A percentile compares a stretch with the other conserved stretches of the same genome.
Conservation (phyloP, 92 coral and sea anemone species). For the Pocillopora grandis region DNA sequence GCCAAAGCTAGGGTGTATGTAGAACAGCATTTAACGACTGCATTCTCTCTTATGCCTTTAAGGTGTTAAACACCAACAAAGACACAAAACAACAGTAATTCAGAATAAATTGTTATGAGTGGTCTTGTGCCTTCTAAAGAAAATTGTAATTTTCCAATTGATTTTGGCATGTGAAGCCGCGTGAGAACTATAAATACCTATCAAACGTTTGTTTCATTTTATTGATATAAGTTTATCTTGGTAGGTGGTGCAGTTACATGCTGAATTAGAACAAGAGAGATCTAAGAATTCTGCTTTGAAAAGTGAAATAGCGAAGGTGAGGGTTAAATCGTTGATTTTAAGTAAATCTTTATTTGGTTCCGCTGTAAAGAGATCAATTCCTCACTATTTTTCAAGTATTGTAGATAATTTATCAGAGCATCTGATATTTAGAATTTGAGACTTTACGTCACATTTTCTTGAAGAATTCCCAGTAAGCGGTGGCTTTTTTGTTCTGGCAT, state of each 20-base stretch:
- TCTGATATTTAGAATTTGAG: neutral
- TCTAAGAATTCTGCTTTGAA: conserved; percentile 76
- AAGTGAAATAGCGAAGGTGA: conserved; percentile 69
- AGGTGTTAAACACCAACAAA: too few species aligned
- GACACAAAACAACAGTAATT: too few species aligned
- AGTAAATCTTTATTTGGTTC: neutral
- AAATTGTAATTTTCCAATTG: too few species aligned
- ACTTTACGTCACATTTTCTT: too few species aligned
- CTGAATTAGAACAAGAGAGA: conserved; percentile 85
- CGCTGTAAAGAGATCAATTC: neutral
- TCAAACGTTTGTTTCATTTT: neutral
- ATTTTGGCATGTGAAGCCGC: too few species aligned
- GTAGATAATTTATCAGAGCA: neutral
- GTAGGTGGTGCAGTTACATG: conserved; percentile 80
- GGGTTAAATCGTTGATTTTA: neutral
- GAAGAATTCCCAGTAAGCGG: too few species aligned
- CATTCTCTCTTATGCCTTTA: too few species aligned
- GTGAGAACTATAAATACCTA: neutral
- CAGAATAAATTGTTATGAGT: too few species aligned
- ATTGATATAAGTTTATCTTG: neutral
- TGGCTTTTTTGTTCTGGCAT: neutral
- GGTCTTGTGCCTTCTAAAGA: too few species aligned
- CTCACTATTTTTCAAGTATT: neutral
- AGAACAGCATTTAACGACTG: too few species aligned
- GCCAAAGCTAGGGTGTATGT: too few species aligned